A percentile compares a stretch with the other conserved stretches of the same genome.
Evolutionary conservation across 2,888 invertebrate genomes (phyloP).

Genomic region (Thecocarcelia acutangulata): DNA sequence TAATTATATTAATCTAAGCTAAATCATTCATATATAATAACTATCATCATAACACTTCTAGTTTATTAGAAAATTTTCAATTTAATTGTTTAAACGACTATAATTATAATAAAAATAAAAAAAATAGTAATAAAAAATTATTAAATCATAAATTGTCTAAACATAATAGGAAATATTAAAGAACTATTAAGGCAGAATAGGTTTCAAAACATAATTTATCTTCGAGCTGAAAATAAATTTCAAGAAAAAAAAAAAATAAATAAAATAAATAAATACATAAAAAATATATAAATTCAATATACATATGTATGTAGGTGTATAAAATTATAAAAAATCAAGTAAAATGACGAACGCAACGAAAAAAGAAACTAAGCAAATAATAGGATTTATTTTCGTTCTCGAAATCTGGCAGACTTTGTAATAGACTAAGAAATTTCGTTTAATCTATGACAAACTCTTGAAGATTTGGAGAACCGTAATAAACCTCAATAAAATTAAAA

Average conservation of each 20-base stretch:
- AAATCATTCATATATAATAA: slow-evolving; percentile 28
- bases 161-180: slow-evolving; percentile 24
- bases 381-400: too few relatives aligned
- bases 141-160: slow-evolving; percentile 17
- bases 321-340: slow-evolving; percentile 13
- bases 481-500: too few relatives aligned
- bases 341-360: background rate
- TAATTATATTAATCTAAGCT: slow-evolving; percentile 1
- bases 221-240: slow-evolving; percentile 65
- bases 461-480: too few relatives aligned
- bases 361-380: too few relatives aligned
- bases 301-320: too few relatives aligned
- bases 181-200: background rate
- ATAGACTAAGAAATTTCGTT: too few relatives aligned
- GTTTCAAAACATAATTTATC: slow-evolving; percentile 58
- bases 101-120: slow-evolving; percentile 25
- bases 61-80: slow-evolving; percentile 56
- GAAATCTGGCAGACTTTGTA: too few relatives aligned
- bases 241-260: slow-evolving; percentile 33
- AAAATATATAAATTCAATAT: background rate
- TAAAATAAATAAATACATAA: slow-evolving; percentile 15
- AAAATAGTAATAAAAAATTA: background rate
- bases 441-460: too few relatives aligned
- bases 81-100: slow-evolving; percentile 57
- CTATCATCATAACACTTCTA: slow-evolving; percentile 54